phyloP scores from a whole-genome alignment of 2,797 vertebrate genomes.

The Vespertilio murinus region DNA sequence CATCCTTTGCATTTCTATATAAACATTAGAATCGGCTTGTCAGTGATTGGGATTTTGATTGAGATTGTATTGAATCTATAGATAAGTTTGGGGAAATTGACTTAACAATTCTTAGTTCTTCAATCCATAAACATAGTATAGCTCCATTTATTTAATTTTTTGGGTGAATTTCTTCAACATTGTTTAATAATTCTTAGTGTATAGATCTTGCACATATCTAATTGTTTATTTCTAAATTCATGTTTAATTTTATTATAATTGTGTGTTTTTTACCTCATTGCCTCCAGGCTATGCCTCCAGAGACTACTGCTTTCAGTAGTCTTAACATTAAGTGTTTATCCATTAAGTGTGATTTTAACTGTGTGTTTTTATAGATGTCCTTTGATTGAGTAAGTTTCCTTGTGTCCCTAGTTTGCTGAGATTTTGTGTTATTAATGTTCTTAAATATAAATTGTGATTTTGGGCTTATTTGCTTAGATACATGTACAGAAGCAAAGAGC shows the following conservation, averaged over 20 bases:
- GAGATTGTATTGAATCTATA: background rate
- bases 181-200: slow-evolving; percentile 15
- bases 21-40: background rate
- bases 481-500: slow-evolving; percentile 92
- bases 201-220: background rate
- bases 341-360: background rate
- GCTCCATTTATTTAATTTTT: background rate
- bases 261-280: background rate
- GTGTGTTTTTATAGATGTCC: background rate
- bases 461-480: slow-evolving; percentile 85
- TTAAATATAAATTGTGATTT: background rate
- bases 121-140: background rate
- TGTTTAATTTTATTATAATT: background rate
- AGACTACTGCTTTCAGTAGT: background rate
- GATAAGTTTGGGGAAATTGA: background rate
- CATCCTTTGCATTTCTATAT: background rate
- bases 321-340: background rate
- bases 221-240: slow-evolving; percentile 9
- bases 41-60: background rate
- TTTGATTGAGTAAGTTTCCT: slow-evolving; percentile 1
- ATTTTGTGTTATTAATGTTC: background rate
- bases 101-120: background rate
- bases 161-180: background rate
- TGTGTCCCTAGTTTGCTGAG: background rate
- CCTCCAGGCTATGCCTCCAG: background rate